Base-by-base conservation (phyloP, 2,797 vertebrate genomes). In the Semaprochilodus insignis region DNA sequence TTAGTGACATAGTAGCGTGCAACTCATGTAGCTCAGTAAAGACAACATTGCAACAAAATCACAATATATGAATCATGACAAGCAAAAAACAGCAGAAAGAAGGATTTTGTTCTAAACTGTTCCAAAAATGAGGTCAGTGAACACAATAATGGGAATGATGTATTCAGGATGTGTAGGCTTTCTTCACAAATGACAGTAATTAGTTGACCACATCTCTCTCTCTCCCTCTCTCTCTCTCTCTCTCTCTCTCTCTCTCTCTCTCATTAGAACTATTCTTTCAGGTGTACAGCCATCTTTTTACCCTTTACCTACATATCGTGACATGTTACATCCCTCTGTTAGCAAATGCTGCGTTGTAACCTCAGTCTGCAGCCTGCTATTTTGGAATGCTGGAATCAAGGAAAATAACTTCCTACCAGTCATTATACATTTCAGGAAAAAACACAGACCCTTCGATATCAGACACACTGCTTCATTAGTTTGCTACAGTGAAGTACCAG, bases 181-280 rank as follows among this genome's bases (percentile, higher is more conserved):
- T 81, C 34, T 81, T 60, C 66, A 63, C 48, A 73, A 72, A 72
- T 72, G 27, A 27, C 67, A 48, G 23, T 54, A 16, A 27, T 71
- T 52, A 27, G 5, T 14, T 72, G 69, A 54, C 70, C 48, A n/a
- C n/a, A 36, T 17, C 31, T 0, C 25, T 27, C 62, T 65, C 62
- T 65, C 62, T 16, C 27, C 34, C 60, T 16, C 62, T 65, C 62
- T 65, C 27, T 65, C 62, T 31, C 15, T 65, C 27, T 65, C 44
- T 48, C 44, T 48, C 44, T 48, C 44, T 48, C 44, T 48, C 5
- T 44, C 5, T 54, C 15, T n/a, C 21, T 10, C 21, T n/a, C 57
- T n/a, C 8, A 44, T 44, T 10, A 44, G 36, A 40, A 40, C 36
- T 40, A 40, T 44, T 6, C 31, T 31, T 31, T 31, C 31, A 31